Evolutionary conservation across 2,888 invertebrate species (phyloP).

Genomic region (Agrochola litura): DNA sequence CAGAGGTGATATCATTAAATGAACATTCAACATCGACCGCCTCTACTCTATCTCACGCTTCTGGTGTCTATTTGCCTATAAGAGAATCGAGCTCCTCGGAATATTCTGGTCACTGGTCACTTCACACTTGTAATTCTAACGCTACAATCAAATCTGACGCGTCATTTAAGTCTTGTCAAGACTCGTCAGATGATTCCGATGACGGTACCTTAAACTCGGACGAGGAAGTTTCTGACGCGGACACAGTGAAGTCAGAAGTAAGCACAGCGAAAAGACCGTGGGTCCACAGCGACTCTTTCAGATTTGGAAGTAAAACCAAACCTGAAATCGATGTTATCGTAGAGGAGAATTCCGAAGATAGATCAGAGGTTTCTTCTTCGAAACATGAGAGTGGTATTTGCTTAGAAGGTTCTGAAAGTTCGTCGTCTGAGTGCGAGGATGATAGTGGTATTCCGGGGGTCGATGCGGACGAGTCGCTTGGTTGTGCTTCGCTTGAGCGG

Average conservation of each 20-base stretch:
- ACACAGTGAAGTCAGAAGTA: conserved; percentile 85
- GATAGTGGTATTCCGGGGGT: conserved; percentile 86
- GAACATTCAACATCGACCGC: conserved; percentile 78
- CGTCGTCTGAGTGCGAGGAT: conserved; percentile 83
- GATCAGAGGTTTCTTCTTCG: conserved; percentile 77
- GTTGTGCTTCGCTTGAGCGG: conserved; percentile 89
- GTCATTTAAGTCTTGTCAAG: conserved; percentile 86
- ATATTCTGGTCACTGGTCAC: conserved; percentile 87
- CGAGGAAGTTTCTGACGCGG: conserved; percentile 85
- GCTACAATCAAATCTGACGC: conserved; percentile 83
- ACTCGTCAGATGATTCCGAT: conserved; percentile 84
- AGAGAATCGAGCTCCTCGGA: conserved; percentile 87
- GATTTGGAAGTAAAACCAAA: conserved; percentile 79
- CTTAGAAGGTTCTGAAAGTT: conserved; percentile 82
- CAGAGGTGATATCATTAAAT: conserved; percentile 84
- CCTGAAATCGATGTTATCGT: conserved; percentile 75
- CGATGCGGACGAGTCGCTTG: conserved; percentile 82
- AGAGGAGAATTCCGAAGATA: conserved; percentile 77
- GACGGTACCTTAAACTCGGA: conserved; percentile 84
- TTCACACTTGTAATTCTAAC: conserved; percentile 86
- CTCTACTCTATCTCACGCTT: conserved; percentile 82
- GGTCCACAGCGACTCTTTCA: conserved; percentile 87
- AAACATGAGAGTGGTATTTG: conserved; percentile 86
- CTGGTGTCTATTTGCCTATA: conserved; percentile 81
- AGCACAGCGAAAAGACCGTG: conserved; percentile 85